Evolutionary conservation across 2,888 invertebrate species (phyloP), one percentile per base, ranked within the genome.

Genomic region (Dusona sp.): DNA sequence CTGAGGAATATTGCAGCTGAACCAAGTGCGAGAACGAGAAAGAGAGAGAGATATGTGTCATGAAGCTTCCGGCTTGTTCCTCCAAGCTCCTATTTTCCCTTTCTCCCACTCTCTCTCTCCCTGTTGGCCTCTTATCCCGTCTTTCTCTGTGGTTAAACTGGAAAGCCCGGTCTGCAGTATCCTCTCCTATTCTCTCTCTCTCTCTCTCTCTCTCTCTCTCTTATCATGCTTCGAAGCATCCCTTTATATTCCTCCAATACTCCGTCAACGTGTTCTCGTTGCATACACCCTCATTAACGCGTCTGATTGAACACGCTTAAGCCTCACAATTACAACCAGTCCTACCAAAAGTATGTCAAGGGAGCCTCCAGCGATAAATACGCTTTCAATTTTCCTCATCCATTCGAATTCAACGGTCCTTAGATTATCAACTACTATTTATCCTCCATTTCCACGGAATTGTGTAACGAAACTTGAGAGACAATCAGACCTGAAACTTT

Each of bases 11-110:
- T 86, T 67, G 77, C 75, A 33, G 29, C 33, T 25, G 67, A 81
- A 61, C 67, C 67, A 42, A 36, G 68, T 29, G 29, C 29, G 57
- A 42, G 57, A 78, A 78, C 42, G 68, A 57, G 73, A 57, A 64
- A 61, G 80, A 79, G 70, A 79, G 65, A 45, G 67, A 75, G 84
- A 61, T 54, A 57, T 74, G 65, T 72, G 73, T 88, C 88, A 84
- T 73, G 73, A 22, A 67, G 84, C 74, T 74, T 79, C 79, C 65
- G 45, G 79, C 57, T 79, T 48, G 74, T 48, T 73, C 84, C 73
- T 73, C 51, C 16, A 33, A 74, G 73, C 80, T 79, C 57, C 68
- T 19, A 70, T 70, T 70, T 87, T 88, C 90, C 22, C 79, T 79
- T 57, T 45, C 84, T 51, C 70, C 29, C n/a, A n/a, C 64, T 65